Evolutionary conservation across 2,888 invertebrate species (phyloP), one percentile per base, ranked within the genome.

Genomic region (Xylocampa areola): DNA sequence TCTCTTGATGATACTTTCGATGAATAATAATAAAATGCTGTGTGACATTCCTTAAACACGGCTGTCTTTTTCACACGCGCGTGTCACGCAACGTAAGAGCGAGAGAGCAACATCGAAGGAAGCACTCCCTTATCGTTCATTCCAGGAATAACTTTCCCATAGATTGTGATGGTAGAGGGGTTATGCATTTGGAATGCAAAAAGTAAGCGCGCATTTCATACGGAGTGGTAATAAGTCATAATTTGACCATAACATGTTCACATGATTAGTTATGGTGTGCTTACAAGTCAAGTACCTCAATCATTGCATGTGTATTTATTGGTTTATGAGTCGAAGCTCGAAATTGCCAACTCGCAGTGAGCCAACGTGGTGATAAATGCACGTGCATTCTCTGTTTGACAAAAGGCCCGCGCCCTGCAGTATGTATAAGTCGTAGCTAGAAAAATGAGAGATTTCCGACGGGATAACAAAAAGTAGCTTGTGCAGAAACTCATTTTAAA

Each of bases 91-190:
- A 60, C 21, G 79, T 58, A 52, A 44, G 76, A 84, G 62, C 68
- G 76, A 74, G 89, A 85, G 73, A 69, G 44, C 45, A 11, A 5
- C 51, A 80, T 54, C 80, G 73, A 73, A 87, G 87, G 88, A 89
- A 90, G 88, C 85, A 73, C 79, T 76, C 81, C 76, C 88, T 91
- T 91, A 91, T 91, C 90, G 85, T 87, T 84, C 92, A 92, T 92
- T 90, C 92, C 91, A 77, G 85, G 88, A 91, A 92, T 92, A 92
- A 90, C 91, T 91, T 90, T 91, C 90, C 90, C 92, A 92, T 90
- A 91, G 89, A 90, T 87, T 88, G 84, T 85, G 78, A 79, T 76
- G 83, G 79, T 35, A 70, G 74, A 76, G 71, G 71, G 79, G 80
- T 72, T 81, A 78, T 78, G 76, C 68, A 74, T 76, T 71, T 73